Conservation (phyloP, 2,888 invertebrate species). For the Prenolepis imparis region DNA sequence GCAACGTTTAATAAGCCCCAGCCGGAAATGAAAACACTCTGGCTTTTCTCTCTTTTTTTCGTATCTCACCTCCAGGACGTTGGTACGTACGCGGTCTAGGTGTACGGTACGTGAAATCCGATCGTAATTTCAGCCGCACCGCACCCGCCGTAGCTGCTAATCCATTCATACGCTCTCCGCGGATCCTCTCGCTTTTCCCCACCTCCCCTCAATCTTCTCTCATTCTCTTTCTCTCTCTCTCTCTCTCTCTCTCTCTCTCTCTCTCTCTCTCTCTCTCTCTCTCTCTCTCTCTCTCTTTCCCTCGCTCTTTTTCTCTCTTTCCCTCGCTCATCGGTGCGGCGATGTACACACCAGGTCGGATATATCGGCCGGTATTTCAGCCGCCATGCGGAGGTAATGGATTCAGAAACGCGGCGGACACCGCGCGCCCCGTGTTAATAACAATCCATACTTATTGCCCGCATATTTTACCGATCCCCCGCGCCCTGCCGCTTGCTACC, state of each 20-base stretch:
- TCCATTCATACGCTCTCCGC: slow-evolving; percentile 84
- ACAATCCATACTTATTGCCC: slow-evolving; percentile 87
- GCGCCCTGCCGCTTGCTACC: slow-evolving; percentile 82
- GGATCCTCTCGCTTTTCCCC: too few species aligned
- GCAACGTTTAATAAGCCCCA: slow-evolving; percentile 71
- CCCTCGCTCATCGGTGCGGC: slow-evolving; percentile 71
- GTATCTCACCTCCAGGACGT: slow-evolving; percentile 61
- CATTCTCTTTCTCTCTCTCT: slow-evolving; percentile 52
- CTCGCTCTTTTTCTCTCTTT: slow-evolving; percentile 58
- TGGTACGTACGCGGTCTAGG: slow-evolving; percentile 66
- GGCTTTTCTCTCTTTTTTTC: slow-evolving; percentile 56
- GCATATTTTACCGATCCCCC: slow-evolving; percentile 86
- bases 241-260: slow-evolving; percentile 61
- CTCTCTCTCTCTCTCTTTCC: slow-evolving; percentile 53
- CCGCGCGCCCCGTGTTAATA: slow-evolving; percentile 86
- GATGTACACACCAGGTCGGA: slow-evolving; percentile 85
- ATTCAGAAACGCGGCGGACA: slow-evolving; percentile 86
- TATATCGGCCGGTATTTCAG: slow-evolving; percentile 86
- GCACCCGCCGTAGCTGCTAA: slow-evolving; percentile 83
- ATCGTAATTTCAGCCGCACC: slow-evolving; percentile 84
- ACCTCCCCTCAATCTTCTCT: too few species aligned
- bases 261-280: slow-evolving; percentile 33
- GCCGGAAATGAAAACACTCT: slow-evolving; percentile 73
- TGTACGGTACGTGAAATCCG: slow-evolving; percentile 82
- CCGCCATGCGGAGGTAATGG: slow-evolving; percentile 86